A percentile compares a stretch with the other conserved stretches of the same genome.
Conservation (phyloP, 1,140 invertebrate genomes). For the Acromyrmex charruanus region DNA sequence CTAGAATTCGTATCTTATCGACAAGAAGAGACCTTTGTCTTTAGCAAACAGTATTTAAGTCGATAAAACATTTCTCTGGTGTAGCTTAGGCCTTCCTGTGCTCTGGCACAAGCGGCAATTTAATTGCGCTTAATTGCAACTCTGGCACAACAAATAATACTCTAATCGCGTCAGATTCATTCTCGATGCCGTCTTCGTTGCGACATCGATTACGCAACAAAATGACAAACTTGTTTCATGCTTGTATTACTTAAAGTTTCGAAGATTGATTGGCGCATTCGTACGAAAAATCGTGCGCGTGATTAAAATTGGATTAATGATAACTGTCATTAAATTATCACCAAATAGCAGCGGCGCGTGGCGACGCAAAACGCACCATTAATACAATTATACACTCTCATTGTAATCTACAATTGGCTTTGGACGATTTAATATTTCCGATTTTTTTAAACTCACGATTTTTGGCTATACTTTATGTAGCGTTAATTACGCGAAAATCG, state of each 20-base stretch:
- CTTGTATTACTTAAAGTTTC: not conserved
- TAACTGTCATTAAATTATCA: slow-evolving; percentile 36
- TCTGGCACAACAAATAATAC: slow-evolving; percentile 59
- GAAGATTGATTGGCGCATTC: not conserved
- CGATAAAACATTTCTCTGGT: slow-evolving; percentile 44
- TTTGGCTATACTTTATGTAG: not conserved
- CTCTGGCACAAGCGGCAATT: not conserved
- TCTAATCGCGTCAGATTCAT: slow-evolving; percentile 51
- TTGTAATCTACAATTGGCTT: not conserved
- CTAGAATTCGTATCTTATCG: slow-evolving; percentile 45
- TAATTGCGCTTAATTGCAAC: slow-evolving; percentile 49
- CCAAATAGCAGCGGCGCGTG: not conserved
- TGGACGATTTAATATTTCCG: slow-evolving; percentile 7
- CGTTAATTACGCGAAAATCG: not conserved
- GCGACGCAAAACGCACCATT: not conserved
- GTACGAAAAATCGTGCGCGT: slow-evolving; percentile 9
- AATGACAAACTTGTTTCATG: slow-evolving; percentile 40
- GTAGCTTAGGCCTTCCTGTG: not conserved
- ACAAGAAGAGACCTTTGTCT: slow-evolving; percentile 25
- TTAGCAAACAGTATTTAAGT: slow-evolving; percentile 22
- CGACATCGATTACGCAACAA: slow-evolving; percentile 38
- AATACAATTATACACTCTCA: slow-evolving; percentile 27
- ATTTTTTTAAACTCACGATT: no score
- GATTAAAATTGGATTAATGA: slow-evolving; percentile 19
- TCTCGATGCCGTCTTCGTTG: not conserved